phyloP scores from a whole-genome alignment of 2,797 vertebrate genomes.

The Bradypodion ventrale region DNA sequence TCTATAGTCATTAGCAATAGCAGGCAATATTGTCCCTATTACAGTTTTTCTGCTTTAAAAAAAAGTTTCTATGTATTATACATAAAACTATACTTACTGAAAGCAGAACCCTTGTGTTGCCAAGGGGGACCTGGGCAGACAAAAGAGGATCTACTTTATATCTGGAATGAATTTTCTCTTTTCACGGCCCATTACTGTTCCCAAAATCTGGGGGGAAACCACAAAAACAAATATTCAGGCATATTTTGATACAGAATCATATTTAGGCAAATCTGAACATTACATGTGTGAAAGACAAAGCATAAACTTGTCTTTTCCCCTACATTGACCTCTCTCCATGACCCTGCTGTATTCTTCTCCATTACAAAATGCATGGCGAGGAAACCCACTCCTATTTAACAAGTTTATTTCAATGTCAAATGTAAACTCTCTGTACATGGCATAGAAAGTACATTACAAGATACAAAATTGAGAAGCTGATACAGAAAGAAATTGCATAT shows the following conservation, averaged over 20 bases:
- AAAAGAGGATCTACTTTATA: constrained; percentile 62
- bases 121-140: constrained; percentile 55
- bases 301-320: not conserved
- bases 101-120: constrained; percentile 58
- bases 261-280: not conserved
- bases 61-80: not conserved
- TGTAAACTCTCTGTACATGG: not conserved
- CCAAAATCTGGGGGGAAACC: constrained; percentile 57
- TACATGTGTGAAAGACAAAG: not conserved
- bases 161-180: constrained; percentile 67
- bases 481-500: not conserved
- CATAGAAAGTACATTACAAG: not conserved
- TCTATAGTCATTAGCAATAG: not conserved
- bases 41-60: not conserved
- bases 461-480: not conserved
- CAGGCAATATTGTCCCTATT: not conserved
- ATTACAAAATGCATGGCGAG: not conserved
- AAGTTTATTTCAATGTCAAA: not conserved
- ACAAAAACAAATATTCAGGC: constrained; percentile 28
- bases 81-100: constrained; percentile 66
- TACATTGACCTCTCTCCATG: not conserved
- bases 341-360: not conserved
- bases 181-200: constrained; percentile 68
- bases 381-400: not conserved
- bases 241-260: constrained; percentile 26